Percentiles rank a stretch among this genome's conserved stretches.
These are phyloP conservation scores for Caenorhabditis sp. DNA, from an alignment of 2,888 invertebrate species.

Conservation along the genomic window DNA sequence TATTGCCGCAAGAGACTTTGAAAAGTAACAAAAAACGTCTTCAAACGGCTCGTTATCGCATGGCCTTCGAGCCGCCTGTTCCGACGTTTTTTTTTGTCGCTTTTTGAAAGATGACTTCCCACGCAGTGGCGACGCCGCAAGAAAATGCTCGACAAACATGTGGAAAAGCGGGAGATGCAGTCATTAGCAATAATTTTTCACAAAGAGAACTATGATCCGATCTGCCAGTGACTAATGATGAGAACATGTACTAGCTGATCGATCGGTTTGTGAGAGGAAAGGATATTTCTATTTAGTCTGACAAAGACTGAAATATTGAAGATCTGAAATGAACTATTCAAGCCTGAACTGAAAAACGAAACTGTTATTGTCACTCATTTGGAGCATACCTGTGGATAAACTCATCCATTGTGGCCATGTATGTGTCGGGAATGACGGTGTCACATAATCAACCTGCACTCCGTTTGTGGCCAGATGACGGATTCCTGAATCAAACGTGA, in stretches of 20 bases:
- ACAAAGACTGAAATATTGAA: too few relatives aligned
- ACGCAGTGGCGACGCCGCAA: constrained; percentile 39
- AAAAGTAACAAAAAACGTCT: constrained; percentile 65
- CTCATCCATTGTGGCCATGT: constrained; percentile 82
- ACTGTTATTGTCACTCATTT: too few relatives aligned
- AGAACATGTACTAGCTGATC: neutral
- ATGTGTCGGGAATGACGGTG: constrained; percentile 81
- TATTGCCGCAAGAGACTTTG: constrained; percentile 55
- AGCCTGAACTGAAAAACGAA: too few relatives aligned
- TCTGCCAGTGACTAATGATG: constrained; percentile 9
- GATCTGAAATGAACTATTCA: too few relatives aligned
- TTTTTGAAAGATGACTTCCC: constrained; percentile 56
- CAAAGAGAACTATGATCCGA: constrained; percentile 30
- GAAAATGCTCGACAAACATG: constrained; percentile 37
- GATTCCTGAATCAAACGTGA: constrained; percentile 66
- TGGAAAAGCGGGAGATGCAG: constrained; percentile 36
- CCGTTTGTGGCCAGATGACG: constrained; percentile 73
- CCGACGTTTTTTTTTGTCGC: constrained; percentile 54
- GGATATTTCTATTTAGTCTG: too few relatives aligned
- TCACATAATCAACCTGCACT: constrained; percentile 80
- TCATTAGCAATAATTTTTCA: constrained; percentile 37
- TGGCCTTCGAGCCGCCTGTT: constrained; percentile 51
- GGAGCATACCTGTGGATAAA: constrained; percentile 82
- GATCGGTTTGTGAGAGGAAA: too few relatives aligned
- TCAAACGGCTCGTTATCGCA: constrained; percentile 65